Evolutionary conservation across 2,113 vertebrate genomes (phyloP).

Genomic region (Mus musculus): DNA sequence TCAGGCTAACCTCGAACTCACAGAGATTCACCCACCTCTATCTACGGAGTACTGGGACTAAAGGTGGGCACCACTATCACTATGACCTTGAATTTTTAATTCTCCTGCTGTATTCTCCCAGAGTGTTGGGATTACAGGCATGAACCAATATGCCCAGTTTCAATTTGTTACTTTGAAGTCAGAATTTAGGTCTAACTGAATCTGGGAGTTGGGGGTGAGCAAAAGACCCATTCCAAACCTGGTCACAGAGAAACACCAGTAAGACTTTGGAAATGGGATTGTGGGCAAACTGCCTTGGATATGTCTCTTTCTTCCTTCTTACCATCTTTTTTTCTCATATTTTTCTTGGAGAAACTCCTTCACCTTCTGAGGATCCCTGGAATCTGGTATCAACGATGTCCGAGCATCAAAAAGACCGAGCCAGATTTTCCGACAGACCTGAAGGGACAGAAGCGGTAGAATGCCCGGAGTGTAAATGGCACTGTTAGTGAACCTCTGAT

Average conservation of each 20-base stretch:
- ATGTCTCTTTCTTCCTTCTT: conserved; percentile 57
- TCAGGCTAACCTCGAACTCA: neutral
- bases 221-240: neutral
- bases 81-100: neutral
- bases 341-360: conserved; percentile 97
- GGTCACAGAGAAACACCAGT: neutral
- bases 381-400: conserved; percentile 90
- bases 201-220: neutral
- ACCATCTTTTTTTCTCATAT: conserved; percentile 96
- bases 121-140: neutral
- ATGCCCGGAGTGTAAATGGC: neutral
- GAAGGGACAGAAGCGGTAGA: neutral
- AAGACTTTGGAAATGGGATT: neutral
- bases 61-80: neutral
- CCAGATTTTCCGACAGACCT: conserved; percentile 94
- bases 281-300: neutral
- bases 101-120: neutral
- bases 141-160: neutral
- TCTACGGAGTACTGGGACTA: neutral
- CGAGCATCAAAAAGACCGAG: conserved; percentile 92
- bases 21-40: neutral
- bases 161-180: conserved; percentile 22
- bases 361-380: conserved; percentile 93
- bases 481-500: neutral
- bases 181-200: conserved; percentile 25